Percentiles rank a stretch among this genome's conserved stretches.
phyloP scores from a whole-genome alignment of 2,113 vertebrate genomes.

The Lota lota region DNA sequence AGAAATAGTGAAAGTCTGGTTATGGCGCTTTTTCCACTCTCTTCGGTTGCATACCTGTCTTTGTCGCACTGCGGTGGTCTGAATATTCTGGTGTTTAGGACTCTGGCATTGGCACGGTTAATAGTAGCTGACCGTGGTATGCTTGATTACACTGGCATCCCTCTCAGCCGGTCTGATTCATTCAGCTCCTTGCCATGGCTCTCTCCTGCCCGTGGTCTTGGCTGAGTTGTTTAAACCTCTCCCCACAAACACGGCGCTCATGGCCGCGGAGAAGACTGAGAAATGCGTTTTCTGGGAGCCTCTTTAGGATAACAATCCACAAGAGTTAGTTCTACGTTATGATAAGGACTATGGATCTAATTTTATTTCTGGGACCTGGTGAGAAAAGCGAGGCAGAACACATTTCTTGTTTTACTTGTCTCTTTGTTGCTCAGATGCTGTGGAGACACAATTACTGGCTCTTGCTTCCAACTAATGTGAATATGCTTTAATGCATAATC shows the following conservation, averaged over 20 bases:
- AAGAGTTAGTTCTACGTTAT: slow-evolving; percentile 5
- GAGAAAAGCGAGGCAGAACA: slow-evolving; percentile 21
- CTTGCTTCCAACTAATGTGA: neutral
- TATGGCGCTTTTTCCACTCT: slow-evolving; percentile 36
- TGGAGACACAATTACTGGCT: slow-evolving; percentile 16
- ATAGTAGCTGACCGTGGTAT: slow-evolving; percentile 78
- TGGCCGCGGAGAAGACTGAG: slow-evolving; percentile 45
- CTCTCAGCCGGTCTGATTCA: slow-evolving; percentile 74
- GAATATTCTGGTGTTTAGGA: slow-evolving; percentile 42
- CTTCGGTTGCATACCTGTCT: slow-evolving; percentile 31
- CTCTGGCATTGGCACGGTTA: slow-evolving; percentile 60
- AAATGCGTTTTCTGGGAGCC: slow-evolving; percentile 32
- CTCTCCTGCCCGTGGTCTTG: slow-evolving; percentile 59
- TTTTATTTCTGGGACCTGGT: slow-evolving; percentile 34
- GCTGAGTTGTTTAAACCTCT: slow-evolving; percentile 72
- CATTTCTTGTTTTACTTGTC: slow-evolving; percentile 7
- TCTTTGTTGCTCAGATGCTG: slow-evolving; percentile 9
- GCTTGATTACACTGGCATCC: slow-evolving; percentile 82
- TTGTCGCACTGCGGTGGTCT: slow-evolving; percentile 56
- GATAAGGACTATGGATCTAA: slow-evolving; percentile 30
- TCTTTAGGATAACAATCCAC: slow-evolving; percentile 26
- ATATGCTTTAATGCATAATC: slow-evolving; percentile 6
- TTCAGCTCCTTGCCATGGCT: slow-evolving; percentile 55
- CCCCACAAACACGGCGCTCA: slow-evolving; percentile 48
- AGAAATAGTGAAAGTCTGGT: slow-evolving; percentile 53